Conservation (phyloP, 2,113 vertebrate species). For the Toxotes jaculatrix region DNA sequence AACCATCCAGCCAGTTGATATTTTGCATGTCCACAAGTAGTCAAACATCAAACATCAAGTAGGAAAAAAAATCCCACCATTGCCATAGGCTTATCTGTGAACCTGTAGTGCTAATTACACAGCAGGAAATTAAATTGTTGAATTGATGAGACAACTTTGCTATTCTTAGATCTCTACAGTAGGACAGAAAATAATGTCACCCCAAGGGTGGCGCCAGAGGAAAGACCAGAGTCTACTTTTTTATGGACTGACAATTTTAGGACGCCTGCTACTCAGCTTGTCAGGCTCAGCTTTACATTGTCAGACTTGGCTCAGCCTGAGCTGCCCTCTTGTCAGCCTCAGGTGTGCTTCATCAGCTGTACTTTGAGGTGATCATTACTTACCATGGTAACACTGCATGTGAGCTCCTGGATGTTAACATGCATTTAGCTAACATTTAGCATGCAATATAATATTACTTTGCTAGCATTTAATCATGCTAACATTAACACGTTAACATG, state of each 20-base stretch:
- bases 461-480: not conserved
- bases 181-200: not conserved
- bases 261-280: slow-evolving; percentile 5
- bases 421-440: not conserved
- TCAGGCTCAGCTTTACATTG: slow-evolving; percentile 11
- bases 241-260: not conserved
- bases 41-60: slow-evolving; percentile 1
- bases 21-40: slow-evolving; percentile 55
- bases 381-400: not conserved
- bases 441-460: not conserved
- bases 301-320: slow-evolving; percentile 14
- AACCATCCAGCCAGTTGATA: slow-evolving; percentile 38
- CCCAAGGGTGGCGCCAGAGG: not conserved
- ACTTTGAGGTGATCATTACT: slow-evolving; percentile 14
- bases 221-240: not conserved
- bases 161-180: not conserved
- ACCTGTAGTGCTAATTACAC: not conserved
- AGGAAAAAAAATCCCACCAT: not conserved
- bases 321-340: slow-evolving; percentile 15
- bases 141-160: slow-evolving; percentile 8
- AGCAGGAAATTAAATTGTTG: slow-evolving; percentile 21
- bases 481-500: not conserved
- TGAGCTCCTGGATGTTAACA: not conserved
- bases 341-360: slow-evolving; percentile 6
- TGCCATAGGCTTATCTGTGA: slow-evolving; percentile 2